phyloP scores from a whole-genome alignment of 2,113 vertebrate species.

The Eulemur macaco region DNA sequence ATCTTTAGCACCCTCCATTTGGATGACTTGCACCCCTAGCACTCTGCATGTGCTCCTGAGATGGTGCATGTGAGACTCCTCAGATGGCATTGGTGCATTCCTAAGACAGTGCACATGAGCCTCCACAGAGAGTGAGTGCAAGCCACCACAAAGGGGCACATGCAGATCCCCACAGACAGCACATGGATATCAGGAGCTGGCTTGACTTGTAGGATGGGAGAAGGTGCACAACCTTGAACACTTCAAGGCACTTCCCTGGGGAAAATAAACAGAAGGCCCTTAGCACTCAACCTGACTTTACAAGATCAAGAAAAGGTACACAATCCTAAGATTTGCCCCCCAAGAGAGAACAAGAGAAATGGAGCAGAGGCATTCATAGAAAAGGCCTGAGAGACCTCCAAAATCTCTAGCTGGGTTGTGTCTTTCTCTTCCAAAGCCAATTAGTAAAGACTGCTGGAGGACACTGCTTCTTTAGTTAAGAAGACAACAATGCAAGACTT shows the following conservation, averaged over 20 bases:
- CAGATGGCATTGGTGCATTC: neutral
- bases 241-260: neutral
- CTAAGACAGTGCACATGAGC: neutral
- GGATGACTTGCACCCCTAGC: neutral
- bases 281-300: neutral
- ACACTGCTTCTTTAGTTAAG: neutral
- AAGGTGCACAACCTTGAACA: neutral
- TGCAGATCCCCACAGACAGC: neutral
- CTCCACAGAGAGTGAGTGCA: neutral
- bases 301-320: neutral
- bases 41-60: neutral
- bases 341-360: neutral
- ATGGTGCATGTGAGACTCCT: neutral
- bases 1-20: neutral
- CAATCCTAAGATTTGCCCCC: neutral
- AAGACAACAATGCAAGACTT: neutral
- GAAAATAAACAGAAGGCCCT: neutral
- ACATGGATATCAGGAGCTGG: neutral
- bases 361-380: neutral
- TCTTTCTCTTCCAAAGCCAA: neutral
- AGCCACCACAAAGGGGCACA: neutral
- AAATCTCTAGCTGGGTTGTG: neutral
- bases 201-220: neutral
- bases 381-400: neutral
- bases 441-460: neutral